These are phyloP conservation scores for Macrosoma leucophasiata DNA, from an alignment of 2,888 invertebrate species.

Conservation along the genomic window DNA sequence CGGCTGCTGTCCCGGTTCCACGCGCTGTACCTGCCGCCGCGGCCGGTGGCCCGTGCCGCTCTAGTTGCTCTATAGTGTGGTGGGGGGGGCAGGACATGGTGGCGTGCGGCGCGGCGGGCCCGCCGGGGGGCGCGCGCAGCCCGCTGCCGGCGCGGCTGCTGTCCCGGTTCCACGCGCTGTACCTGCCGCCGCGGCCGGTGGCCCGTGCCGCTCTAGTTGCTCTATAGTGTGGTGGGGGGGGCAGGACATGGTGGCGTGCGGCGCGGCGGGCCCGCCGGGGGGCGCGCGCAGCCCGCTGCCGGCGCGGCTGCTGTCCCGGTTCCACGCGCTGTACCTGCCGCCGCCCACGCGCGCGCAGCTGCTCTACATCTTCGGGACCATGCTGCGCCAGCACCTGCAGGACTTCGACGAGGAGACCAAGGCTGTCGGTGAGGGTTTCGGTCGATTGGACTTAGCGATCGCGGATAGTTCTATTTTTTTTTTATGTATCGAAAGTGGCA, in stretches of 20 bases:
- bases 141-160: too few species aligned
- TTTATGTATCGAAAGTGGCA: too few species aligned
- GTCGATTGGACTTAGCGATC: not conserved
- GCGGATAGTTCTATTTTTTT: too few species aligned
- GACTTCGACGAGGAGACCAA: conserved; percentile 89
- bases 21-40: conserved; percentile 79
- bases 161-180: too few species aligned
- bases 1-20: conserved; percentile 89
- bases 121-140: too few species aligned
- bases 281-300: conserved; percentile 89
- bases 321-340: conserved; percentile 83
- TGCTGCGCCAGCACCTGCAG: conserved; percentile 85
- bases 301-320: conserved; percentile 84
- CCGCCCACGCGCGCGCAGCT: conserved; percentile 85
- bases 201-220: too few species aligned
- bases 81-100: too few species aligned
- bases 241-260: conserved; percentile 85
- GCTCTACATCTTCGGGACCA: conserved; percentile 86
- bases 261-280: conserved; percentile 91
- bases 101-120: too few species aligned
- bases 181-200: too few species aligned
- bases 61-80: too few species aligned
- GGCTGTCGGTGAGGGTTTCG: conserved; percentile 67
- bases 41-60: too few species aligned
- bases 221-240: not conserved